phyloP scores from a whole-genome alignment of 1,140 invertebrate genomes.

The Drusus annulatus region DNA sequence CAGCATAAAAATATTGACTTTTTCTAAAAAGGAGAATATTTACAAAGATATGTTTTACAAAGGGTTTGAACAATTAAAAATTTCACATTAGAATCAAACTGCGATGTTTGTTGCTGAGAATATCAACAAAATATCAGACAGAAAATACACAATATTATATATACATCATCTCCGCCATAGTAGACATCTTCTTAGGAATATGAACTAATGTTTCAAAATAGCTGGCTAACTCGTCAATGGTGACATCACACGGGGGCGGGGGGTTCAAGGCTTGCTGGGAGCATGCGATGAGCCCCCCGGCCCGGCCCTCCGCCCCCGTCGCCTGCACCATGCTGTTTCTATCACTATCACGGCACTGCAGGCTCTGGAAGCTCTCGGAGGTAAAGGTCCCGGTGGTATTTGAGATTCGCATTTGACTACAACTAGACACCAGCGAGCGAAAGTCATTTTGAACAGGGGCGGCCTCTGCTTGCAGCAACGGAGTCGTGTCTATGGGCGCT shows the following conservation, averaged over 20 bases:
- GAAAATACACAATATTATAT: constrained; percentile 74
- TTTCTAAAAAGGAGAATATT: constrained; percentile 5
- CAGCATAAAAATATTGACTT: too few species aligned
- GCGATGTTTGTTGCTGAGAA: constrained; percentile 9
- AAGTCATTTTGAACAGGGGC: constrained; percentile 43
- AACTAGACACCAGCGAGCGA: constrained; percentile 49
- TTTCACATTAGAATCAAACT: constrained; percentile 14
- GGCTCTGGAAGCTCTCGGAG: constrained; percentile 65
- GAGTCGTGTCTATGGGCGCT: constrained; percentile 35
- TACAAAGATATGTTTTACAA: constrained; percentile 26
- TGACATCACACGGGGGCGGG: constrained; percentile 82
- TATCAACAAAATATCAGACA: constrained; percentile 32
- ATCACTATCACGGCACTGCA: constrained; percentile 57
- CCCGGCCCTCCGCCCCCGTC: constrained; percentile 58
- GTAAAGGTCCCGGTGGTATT: constrained; percentile 62
- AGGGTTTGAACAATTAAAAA: constrained; percentile 8
- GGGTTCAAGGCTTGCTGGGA: constrained; percentile 79
- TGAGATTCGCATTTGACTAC: constrained; percentile 52
- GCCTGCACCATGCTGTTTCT: constrained; percentile 58
- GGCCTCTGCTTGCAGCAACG: neutral
- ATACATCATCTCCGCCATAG: constrained; percentile 98
- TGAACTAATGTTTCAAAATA: constrained; percentile 94
- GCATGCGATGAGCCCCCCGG: constrained; percentile 66
- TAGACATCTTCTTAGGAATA: constrained; percentile 96
- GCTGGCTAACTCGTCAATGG: constrained; percentile 91